phyloP scores from a whole-genome alignment of 2,113 vertebrate genomes.

The Ameiurus melas region DNA sequence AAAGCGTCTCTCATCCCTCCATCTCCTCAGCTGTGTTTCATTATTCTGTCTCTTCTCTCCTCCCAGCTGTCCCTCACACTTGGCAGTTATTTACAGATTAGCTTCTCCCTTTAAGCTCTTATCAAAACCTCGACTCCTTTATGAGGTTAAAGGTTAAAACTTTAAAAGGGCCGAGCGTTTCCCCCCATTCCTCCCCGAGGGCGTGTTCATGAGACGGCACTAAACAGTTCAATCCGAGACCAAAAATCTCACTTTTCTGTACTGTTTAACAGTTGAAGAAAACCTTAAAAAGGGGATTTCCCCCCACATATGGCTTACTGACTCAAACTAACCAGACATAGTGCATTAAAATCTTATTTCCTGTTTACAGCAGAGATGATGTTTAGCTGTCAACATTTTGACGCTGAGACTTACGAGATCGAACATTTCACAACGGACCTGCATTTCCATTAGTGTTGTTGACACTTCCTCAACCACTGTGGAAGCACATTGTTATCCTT shows the following conservation, averaged over 20 bases:
- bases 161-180: neutral
- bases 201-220: neutral
- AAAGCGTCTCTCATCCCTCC: slow-evolving; percentile 32
- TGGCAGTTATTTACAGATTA: slow-evolving; percentile 48
- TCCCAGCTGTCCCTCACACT: slow-evolving; percentile 40
- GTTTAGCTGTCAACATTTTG: neutral
- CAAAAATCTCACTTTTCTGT: neutral
- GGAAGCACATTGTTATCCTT: too few relatives aligned
- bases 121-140: slow-evolving; percentile 19
- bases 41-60: slow-evolving; percentile 8
- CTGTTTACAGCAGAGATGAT: neutral
- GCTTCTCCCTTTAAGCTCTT: slow-evolving; percentile 16
- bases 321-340: neutral
- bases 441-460: neutral
- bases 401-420: neutral
- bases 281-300: neutral
- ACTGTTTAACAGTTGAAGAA: neutral
- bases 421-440: neutral
- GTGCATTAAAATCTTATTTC: neutral
- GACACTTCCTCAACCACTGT: neutral
- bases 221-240: neutral
- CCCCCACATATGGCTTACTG: neutral
- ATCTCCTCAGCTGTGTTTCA: slow-evolving; percentile 43
- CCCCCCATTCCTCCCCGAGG: neutral
- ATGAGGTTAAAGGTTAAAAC: neutral